phyloP scores from a whole-genome alignment of 2,113 vertebrate species.

The Serilophus lunatus region DNA sequence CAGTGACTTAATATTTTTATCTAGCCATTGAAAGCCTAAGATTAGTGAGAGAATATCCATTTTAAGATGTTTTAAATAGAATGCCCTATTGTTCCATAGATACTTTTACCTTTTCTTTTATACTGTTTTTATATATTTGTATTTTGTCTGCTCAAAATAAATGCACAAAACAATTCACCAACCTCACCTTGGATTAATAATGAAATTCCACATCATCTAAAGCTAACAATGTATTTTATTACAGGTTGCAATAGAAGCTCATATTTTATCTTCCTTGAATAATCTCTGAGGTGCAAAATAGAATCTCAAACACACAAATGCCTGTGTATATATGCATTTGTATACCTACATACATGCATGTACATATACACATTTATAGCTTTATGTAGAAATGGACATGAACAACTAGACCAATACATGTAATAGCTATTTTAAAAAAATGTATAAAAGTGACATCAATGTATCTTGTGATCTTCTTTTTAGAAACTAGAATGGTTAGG shows the following conservation, averaged over 20 bases:
- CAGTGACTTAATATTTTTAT: background rate
- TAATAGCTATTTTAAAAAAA: background rate
- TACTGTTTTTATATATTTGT: background rate
- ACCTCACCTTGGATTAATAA: background rate
- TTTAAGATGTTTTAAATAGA: background rate
- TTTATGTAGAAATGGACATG: background rate
- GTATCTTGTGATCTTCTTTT: background rate
- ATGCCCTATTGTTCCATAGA: background rate
- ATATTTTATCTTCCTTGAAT: background rate
- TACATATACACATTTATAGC: background rate
- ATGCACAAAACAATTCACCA: background rate
- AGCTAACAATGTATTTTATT: background rate
- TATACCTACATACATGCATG: background rate
- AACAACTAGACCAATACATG: background rate
- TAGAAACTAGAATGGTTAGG: background rate
- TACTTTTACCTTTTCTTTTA: background rate
- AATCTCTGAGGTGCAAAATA: background rate
- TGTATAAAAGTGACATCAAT: background rate
- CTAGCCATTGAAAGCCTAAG: background rate
- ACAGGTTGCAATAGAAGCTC: background rate
- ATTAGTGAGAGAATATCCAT: background rate
- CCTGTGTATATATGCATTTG: background rate
- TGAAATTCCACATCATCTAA: background rate
- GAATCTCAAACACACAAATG: background rate
- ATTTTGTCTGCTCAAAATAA: background rate